Base-by-base conservation (phyloP, 2,888 invertebrate genomes). In the Cyrtodaria siliqua region DNA sequence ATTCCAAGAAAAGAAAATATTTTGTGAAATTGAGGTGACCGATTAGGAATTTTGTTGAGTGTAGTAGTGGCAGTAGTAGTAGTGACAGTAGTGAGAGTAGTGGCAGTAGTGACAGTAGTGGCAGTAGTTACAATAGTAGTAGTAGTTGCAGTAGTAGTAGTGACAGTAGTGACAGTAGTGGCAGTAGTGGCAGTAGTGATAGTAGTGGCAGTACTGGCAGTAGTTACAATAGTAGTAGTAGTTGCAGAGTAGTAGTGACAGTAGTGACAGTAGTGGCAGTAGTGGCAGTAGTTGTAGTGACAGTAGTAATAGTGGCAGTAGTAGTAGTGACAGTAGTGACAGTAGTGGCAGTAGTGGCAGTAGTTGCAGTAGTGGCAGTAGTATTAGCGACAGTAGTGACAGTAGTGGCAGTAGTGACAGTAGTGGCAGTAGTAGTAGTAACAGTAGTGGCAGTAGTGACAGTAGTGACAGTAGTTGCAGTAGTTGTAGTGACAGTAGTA, bases 141-240 rank as follows among this genome's bases (percentile, higher is more conserved):
- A 60, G 60, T 60, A 44, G 42, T n/a, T 29, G 60, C 44, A 60
- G 60, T 60, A 60, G 42, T 44, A 60, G 42, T 44, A 60, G 60
- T 60, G 44, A 44, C 33, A 42, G 60, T 60, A 60, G 44, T 60
- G 44, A 26, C 16, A 60, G 60, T 60, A 60, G 20, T 60, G 44
- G 44, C 44, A 60, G 60, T 44, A 60, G 42, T 44, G 44, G 23
- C 23, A 44, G 44, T 42, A 60, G 60, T 60, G 23, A 44, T 49
- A 49, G 49, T 18, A 16, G 49, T 49, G n/a, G 49, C 8, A 49
- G 49, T 49, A 49, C 14, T 49, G n/a, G 49, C 20, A n/a, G n/a
- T n/a, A n/a, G n/a, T n/a, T n/a, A n/a, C n/a, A n/a, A n/a, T n/a
- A n/a, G n/a, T n/a, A n/a, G 49, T 49, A 49, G 49, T 49, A 49